phyloP scores from a whole-genome alignment of 2,797 vertebrate species.

The Vipera latastei region DNA sequence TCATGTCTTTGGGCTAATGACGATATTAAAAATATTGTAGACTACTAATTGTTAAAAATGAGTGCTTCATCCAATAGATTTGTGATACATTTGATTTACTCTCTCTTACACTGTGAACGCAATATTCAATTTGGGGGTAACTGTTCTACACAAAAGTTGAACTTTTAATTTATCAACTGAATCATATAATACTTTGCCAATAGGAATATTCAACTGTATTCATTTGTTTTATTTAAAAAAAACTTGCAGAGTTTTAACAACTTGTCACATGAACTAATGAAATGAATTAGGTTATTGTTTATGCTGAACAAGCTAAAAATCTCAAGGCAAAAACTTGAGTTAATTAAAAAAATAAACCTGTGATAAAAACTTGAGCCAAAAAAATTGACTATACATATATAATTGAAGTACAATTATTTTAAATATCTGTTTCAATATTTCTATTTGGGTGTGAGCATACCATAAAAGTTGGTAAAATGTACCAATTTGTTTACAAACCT shows the following conservation, averaged over 20 bases:
- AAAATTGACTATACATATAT: background rate
- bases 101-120: background rate
- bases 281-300: background rate
- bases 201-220: background rate
- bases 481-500: background rate
- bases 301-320: background rate
- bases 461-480: background rate
- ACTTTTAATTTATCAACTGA: background rate
- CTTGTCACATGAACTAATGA: background rate
- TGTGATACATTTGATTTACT: background rate
- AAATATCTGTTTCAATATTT: background rate
- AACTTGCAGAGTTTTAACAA: background rate
- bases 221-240: background rate
- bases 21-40: background rate
- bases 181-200: background rate
- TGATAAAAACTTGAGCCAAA: background rate
- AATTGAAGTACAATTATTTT: background rate
- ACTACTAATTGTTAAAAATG: background rate
- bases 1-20: background rate
- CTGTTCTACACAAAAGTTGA: background rate
- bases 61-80: background rate
- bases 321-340: background rate
- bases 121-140: background rate
- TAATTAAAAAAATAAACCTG: background rate
- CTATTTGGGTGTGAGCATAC: background rate